Evolutionary conservation across 2,797 vertebrate genomes (phyloP).

Genomic region (Phrynocephalus vlangalii): DNA sequence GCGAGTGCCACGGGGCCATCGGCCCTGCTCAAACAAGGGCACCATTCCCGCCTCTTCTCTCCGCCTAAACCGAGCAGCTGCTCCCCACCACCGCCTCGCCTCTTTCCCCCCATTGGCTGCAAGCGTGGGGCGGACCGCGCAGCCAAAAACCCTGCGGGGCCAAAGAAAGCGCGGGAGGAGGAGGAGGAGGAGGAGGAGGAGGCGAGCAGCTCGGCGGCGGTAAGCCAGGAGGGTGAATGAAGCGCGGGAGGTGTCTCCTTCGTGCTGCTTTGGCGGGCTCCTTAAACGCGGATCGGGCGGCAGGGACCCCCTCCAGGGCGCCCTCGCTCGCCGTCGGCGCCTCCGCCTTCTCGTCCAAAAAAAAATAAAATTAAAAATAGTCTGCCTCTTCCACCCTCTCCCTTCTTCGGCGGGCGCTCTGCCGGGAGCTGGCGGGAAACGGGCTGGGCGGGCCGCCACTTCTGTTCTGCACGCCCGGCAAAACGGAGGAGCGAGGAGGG

Average conservation of each 20-base stretch:
- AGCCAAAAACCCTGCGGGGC: no score
- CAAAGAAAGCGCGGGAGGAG: not conserved
- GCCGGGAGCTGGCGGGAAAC: not conserved
- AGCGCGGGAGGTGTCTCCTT: not conserved
- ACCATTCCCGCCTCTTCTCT: no score
- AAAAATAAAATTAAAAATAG: not conserved
- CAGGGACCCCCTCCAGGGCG: not conserved
- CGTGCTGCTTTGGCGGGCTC: not conserved
- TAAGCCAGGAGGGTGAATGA: fast-evolving
- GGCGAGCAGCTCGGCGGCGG: no score
- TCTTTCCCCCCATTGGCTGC: conserved; percentile 2
- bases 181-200: not conserved
- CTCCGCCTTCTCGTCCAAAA: not conserved
- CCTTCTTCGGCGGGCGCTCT: not conserved
- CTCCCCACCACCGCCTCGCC: not conserved
- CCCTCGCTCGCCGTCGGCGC: not conserved
- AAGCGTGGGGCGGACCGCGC: not conserved
- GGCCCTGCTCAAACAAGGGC: no score
- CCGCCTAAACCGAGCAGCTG: not conserved
- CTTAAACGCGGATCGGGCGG: not conserved
- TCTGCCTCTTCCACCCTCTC: not conserved
- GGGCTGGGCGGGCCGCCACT: no score
- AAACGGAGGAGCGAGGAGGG: no score
- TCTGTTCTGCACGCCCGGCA: no score
- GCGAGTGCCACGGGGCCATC: no score